A percentile compares a stretch with the other conserved stretches of the same genome.
phyloP scores from a whole-genome alignment of 2,888 invertebrate genomes.

The Lycocerus yunnanus region DNA sequence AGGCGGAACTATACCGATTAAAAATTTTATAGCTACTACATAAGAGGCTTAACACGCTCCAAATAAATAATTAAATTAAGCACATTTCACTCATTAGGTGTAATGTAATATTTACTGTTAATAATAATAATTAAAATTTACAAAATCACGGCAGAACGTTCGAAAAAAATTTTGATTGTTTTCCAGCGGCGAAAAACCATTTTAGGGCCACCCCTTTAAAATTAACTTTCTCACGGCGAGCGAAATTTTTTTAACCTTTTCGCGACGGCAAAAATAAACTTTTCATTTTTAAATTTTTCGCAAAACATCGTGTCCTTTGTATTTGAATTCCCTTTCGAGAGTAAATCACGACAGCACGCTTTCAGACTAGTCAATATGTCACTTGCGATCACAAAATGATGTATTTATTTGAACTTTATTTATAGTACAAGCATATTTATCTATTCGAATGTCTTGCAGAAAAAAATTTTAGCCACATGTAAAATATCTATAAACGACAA shows the following conservation, averaged over 20 bases:
- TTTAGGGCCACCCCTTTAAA: neutral
- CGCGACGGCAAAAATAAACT: neutral
- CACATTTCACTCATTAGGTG: neutral
- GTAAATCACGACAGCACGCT: conserved; percentile 35
- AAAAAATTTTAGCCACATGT: neutral
- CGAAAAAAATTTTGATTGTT: neutral
- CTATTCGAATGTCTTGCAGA: neutral
- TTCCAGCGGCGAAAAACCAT: neutral
- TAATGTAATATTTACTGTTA: neutral
- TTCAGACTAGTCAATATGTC: conserved; percentile 35
- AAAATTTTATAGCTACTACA: neutral
- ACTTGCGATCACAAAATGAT: conserved; percentile 27
- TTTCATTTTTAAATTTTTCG: neutral
- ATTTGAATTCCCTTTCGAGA: neutral
- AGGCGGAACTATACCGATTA: conserved; percentile 1
- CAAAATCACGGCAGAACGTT: neutral
- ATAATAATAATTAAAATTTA: neutral
- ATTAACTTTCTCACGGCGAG: neutral
- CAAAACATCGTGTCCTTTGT: neutral
- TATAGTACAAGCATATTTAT: conserved; percentile 15
- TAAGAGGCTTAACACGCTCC: neutral
- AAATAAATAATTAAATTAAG: neutral
- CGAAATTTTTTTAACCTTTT: neutral
- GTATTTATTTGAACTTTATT: conserved; percentile 23
- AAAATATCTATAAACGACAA: neutral